These are phyloP conservation scores for Dichetophora obliterata DNA, from an alignment of 2,888 invertebrate genomes.

Conservation along the genomic window DNA sequence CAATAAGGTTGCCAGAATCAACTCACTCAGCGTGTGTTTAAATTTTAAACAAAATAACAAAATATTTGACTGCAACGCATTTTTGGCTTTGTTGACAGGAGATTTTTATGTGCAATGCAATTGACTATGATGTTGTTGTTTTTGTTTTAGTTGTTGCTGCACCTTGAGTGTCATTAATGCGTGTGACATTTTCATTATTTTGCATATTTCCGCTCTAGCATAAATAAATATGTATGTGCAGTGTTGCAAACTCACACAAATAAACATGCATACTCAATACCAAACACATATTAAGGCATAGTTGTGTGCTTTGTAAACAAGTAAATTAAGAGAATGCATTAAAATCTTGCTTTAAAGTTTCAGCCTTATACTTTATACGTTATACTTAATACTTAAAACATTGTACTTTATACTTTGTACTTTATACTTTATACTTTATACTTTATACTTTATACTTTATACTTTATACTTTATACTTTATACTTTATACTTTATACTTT, in stretches of 20 bases:
- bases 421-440: no score
- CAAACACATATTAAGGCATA: no score
- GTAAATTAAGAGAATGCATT: no score
- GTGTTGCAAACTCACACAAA: not conserved
- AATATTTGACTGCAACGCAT: constrained; percentile 18
- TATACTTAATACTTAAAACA: no score
- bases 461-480: no score
- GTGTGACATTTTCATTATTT: constrained; percentile 65
- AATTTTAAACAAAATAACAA: constrained; percentile 28
- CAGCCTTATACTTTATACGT: no score
- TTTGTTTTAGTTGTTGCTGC: constrained; percentile 39
- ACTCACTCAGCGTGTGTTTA: constrained; percentile 35
- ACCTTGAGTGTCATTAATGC: constrained; percentile 64
- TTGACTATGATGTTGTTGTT: constrained; percentile 19
- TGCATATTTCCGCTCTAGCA: constrained; percentile 43
- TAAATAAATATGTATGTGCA: constrained; percentile 40
- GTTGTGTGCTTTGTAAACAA: no score
- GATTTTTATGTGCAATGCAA: constrained; percentile 13
- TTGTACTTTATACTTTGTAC: no score
- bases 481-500: no score
- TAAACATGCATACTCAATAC: no score
- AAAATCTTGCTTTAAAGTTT: no score
- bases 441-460: no score
- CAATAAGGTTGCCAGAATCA: constrained; percentile 33
- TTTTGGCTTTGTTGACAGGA: constrained; percentile 14